Evolutionary conservation across 2,888 invertebrate species (phyloP), one percentile per base, ranked within the genome.

Genomic region (Xestia rhomboidea): DNA sequence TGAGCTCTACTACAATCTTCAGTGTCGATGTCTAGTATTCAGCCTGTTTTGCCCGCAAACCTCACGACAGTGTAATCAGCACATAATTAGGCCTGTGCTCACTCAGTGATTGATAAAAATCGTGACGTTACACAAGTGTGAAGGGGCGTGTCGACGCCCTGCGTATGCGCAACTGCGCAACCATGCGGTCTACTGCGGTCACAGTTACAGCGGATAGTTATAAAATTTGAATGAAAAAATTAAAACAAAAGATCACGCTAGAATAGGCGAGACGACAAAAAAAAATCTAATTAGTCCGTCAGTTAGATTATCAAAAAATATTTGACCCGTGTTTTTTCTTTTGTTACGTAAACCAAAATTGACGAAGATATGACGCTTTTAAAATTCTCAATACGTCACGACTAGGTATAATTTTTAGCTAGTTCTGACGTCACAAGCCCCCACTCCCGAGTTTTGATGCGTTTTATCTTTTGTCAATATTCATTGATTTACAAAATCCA

Each of bases 51-150:
- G 7, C 2, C 21, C 6, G 1, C 27, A 15, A 13, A 51, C 21
- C 34, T 57, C 41, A 73, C 51, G 44, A 69, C 57, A 38, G 6
- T 44, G 41, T 73, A 70, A 71, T 83, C 57, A 74, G 54, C 46
- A 27, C 64, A 64, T 86, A 86, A 83, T 83, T 78, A 86, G 68
- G 62, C 44, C 18, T 34, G 24, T 60, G 44, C 51, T 71, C 76
- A 57, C 67, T 49, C 51, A 15, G 66, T 70, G n/a, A 74, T 84
- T 70, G 87, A 87, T 85, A 81, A 85, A 67, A 85, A 87, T 84
- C 71, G 77, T 82, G 85, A 87, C 11, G 66, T 85, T 87, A 64
- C 87, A 70, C 74, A 81, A 75, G 75, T 85, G 87, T 79, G 87
- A 84, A 81, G 85, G 84, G 84, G 84, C 87, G 84, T 84, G 84